Evolutionary conservation across 2,113 vertebrate genomes (phyloP).

Genomic region (Paramormyrops kingsleyae): DNA sequence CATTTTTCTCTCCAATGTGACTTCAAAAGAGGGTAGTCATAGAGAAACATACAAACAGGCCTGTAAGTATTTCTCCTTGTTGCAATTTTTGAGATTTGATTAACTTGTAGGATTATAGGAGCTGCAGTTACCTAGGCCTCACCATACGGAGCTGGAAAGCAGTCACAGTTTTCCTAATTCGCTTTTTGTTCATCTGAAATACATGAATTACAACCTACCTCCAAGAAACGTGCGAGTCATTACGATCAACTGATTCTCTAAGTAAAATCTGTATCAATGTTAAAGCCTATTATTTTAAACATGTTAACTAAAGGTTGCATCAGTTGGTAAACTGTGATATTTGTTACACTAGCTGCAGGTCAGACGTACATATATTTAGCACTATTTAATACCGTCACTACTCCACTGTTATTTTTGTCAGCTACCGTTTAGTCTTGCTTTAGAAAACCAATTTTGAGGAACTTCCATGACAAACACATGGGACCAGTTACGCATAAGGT

Average conservation of each 20-base stretch:
- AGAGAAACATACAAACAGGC: not conserved
- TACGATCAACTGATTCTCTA: not conserved
- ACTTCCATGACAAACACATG: not conserved
- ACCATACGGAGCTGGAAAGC: not conserved
- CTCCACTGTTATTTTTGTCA: not conserved
- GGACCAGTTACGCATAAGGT: not conserved
- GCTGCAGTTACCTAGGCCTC: not conserved
- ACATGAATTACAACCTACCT: not conserved
- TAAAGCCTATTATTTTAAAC: not conserved
- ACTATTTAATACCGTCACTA: not conserved
- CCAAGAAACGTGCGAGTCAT: not conserved
- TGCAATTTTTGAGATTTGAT: not conserved
- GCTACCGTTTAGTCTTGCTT: not conserved
- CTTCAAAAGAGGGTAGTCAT: not conserved
- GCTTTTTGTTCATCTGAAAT: not conserved
- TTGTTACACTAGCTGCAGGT: not conserved
- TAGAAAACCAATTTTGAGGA: not conserved
- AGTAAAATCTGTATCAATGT: not conserved
- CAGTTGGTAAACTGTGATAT: not conserved
- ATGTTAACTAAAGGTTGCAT: not conserved
- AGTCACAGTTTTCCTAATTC: not conserved
- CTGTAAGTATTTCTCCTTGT: not conserved
- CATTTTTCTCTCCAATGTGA: not conserved
- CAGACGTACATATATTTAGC: not conserved
- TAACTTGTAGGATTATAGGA: not conserved